Conservation (phyloP, 2,113 vertebrate genomes). For the Prinia subflava region DNA sequence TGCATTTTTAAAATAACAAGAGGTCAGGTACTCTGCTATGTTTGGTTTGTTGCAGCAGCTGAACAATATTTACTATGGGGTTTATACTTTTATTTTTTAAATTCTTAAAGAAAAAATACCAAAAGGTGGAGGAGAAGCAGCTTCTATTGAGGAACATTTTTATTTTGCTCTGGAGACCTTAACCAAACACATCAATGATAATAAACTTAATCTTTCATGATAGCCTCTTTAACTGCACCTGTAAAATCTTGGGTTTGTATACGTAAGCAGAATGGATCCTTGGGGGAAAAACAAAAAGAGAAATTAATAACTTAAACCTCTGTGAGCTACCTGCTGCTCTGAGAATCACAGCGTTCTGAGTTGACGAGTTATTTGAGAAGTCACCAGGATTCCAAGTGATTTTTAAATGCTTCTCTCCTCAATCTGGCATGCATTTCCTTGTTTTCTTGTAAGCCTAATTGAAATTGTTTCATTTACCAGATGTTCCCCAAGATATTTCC, state of each 20-base stretch:
- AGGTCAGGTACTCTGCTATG: neutral
- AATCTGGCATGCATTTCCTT: neutral
- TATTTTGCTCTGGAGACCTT: neutral
- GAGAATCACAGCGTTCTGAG: neutral
- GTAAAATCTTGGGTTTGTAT: neutral
- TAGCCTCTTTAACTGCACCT: neutral
- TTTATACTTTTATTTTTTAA: neutral
- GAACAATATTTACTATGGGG: neutral
- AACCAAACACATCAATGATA: neutral
- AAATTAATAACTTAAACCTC: neutral
- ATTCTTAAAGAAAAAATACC: neutral
- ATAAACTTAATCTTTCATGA: neutral
- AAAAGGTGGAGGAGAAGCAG: accelerated
- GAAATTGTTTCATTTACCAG: neutral
- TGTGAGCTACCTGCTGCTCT: neutral
- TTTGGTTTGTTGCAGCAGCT: neutral
- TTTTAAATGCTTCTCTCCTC: neutral
- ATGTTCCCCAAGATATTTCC: neutral
- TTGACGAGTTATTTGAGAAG: neutral
- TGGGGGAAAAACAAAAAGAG: neutral
- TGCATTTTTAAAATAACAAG: neutral
- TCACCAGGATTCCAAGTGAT: neutral
- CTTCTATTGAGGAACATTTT: neutral
- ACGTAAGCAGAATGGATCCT: neutral
- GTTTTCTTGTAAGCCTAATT: neutral